Base-by-base conservation (phyloP, 2,113 vertebrate genomes). In the Limnothrissa miodon region DNA sequence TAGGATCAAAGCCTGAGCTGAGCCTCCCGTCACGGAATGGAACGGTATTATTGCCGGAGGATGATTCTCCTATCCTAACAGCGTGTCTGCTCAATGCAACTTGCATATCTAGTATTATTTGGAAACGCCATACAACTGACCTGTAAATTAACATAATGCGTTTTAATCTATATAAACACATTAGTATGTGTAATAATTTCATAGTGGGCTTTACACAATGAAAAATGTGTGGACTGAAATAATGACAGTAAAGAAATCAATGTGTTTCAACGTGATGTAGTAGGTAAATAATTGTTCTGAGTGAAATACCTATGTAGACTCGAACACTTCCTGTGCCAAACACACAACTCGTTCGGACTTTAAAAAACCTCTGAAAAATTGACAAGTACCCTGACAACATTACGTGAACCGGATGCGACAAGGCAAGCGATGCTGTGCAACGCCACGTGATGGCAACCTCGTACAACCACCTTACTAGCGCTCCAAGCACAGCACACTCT, bases 371-470 rank as follows among this genome's bases (percentile, higher is more conserved):
- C 11, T 17, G 11, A 36, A 17, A 70, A 70, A 70, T 29, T 70
- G 29, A 53, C 48, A 53, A 21, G 4, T 53, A 21, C 29, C 62
- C 62, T 70, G 62, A 13, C 9, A 36, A 36, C 62, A 11, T 17
- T 33, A 36, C 62, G 29, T 36, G 62, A 36, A 70, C 62, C 36
- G 62, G 62, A 36, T 36, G 62, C 29, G 29, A 70, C 62, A 39
- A 45, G 79, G 62, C 80, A 62, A 66, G 33, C 62, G 78, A 45
- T 92, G 39, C 87, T 83, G 0, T 29, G 79, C 11, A 78, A 15
- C 46, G 79, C 91, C 93, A 90, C 93, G 66, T 89, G 92, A 93
- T 81, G 93, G 93, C 93, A 92, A 70, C 92, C 86, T 87, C 80
- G 88, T 84, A 91, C 91, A 93, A 86, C 84, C 86, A 91, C 88